Conservation (phyloP, 1,140 invertebrate genomes). For the Formica selysi region DNA sequence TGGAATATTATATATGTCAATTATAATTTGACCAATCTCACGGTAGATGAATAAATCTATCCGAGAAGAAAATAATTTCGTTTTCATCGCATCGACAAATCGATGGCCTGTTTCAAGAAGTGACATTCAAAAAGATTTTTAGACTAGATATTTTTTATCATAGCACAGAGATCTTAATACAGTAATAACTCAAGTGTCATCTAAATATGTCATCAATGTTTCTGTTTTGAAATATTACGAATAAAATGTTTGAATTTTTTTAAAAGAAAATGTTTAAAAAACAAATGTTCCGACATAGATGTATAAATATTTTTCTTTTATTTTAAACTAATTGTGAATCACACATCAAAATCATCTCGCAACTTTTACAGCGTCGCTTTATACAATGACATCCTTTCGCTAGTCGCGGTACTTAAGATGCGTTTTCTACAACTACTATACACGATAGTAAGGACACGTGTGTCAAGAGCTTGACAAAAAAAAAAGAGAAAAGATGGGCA, state of each 20-base stretch:
- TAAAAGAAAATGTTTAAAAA: not conserved
- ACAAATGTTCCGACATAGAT: not conserved
- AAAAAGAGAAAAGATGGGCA: slow-evolving; percentile 46
- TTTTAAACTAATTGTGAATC: not conserved
- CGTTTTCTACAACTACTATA: slow-evolving; percentile 51
- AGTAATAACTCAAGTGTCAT: not conserved
- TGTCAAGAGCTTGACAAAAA: slow-evolving; percentile 49
- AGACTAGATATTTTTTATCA: not conserved
- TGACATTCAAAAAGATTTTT: not conserved
- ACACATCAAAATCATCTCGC: not conserved
- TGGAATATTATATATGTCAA: too few relatives aligned
- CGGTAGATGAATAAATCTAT: not conserved
- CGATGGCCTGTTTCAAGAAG: slow-evolving; percentile 10
- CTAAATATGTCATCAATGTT: not conserved
- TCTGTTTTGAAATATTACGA: not conserved
- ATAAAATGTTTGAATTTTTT: not conserved
- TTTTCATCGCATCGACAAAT: slow-evolving; percentile 17
- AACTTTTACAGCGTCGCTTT: not conserved
- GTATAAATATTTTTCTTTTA: not conserved
- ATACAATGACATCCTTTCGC: slow-evolving; percentile 57
- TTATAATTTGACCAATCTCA: not conserved
- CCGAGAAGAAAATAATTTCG: slow-evolving; percentile 24
- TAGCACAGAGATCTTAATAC: not conserved
- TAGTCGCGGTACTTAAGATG: slow-evolving; percentile 41
- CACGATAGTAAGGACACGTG: slow-evolving; percentile 45